Base-by-base conservation (phyloP, 1,140 invertebrate genomes). In the Thaumatotibia leucotreta region DNA sequence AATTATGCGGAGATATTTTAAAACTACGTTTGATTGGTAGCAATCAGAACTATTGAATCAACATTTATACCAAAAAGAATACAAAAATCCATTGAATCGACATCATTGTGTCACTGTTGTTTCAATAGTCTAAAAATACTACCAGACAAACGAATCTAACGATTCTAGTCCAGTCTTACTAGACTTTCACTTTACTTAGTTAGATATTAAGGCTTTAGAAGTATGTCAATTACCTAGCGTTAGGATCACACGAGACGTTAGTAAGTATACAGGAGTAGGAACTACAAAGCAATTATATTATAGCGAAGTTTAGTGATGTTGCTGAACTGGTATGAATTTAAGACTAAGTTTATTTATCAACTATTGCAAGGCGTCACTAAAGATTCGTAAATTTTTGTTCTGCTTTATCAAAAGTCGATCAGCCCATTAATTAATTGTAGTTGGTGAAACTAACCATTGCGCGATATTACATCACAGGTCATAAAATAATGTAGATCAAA, bases 231-330 rank as follows among this genome's bases (percentile, higher is more conserved):
- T 33, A 64, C 35, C 31, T 64, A 64, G 39, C n/a, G 67, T 65
- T 62, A 69, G 27, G 20, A 65, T 39, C 45, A 69, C 70, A 76
- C 67, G 69, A 75, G 63, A 67, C 68, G 39, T 75, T 75, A 75
- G 23, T 68, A 58, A 27, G 52, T 66, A 68, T 68, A 65, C 45
- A 61, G 69, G 65, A 71, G 68, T 83, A 83, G 79, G 79, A 81
- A 81, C 81, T 78, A 83, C 77, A 65, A 79, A 79, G 75, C 75
- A 80, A 80, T 75, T 73, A 52, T 69, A 70, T 67, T 65, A 35
- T 49, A 72, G 67, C 66, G 33, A 62, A 29, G n/a, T n/a, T n/a
- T n/a, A n/a, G 64, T 63, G 72, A 75, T 73, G 65, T 68, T 70
- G 68, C 75, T 80, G 75, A 69, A 39, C 64, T 66, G 39, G 22